These are phyloP conservation scores for Philhelius pedissequus DNA, from an alignment of 2,888 invertebrate genomes.

Conservation along the genomic window DNA sequence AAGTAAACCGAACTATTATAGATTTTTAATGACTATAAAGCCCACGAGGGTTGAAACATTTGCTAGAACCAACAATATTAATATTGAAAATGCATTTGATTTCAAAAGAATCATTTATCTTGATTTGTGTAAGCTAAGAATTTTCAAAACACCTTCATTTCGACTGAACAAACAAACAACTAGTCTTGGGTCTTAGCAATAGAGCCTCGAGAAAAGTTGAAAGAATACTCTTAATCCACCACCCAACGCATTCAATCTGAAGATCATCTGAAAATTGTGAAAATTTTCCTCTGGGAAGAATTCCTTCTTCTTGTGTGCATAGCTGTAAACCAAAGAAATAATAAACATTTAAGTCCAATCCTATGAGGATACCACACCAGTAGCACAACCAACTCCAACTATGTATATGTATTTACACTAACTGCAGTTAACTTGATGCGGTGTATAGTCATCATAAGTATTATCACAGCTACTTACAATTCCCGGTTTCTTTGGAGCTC, in stretches of 20 bases:
- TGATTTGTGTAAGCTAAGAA: not conserved
- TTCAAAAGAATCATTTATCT: no score
- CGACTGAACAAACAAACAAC: not conserved
- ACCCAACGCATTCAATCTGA: constrained; percentile 14
- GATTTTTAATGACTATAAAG: no score
- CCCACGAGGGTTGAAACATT: no score
- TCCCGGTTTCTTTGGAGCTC: constrained; percentile 23
- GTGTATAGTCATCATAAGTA: constrained; percentile 52
- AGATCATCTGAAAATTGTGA: constrained; percentile 33
- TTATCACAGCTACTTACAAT: constrained; percentile 61
- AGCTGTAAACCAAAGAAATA: constrained; percentile 35
- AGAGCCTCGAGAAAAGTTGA: not conserved
- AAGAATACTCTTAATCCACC: not conserved
- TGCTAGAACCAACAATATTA: no score
- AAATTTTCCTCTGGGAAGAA: constrained; percentile 41
- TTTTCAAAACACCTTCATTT: not conserved
- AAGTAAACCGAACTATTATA: no score
- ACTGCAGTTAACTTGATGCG: constrained; percentile 36
- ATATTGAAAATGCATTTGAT: no score
- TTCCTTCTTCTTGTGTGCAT: constrained; percentile 32
- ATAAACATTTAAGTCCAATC: constrained; percentile 47
- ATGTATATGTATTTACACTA: not conserved
- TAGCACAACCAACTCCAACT: not conserved
- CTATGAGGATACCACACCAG: not conserved
- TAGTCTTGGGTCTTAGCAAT: no score